A percentile compares a stretch with the other conserved stretches of the same genome.
Evolutionary conservation across 2,888 invertebrate species (phyloP).

Genomic region (Psylliodes chrysocephalus): DNA sequence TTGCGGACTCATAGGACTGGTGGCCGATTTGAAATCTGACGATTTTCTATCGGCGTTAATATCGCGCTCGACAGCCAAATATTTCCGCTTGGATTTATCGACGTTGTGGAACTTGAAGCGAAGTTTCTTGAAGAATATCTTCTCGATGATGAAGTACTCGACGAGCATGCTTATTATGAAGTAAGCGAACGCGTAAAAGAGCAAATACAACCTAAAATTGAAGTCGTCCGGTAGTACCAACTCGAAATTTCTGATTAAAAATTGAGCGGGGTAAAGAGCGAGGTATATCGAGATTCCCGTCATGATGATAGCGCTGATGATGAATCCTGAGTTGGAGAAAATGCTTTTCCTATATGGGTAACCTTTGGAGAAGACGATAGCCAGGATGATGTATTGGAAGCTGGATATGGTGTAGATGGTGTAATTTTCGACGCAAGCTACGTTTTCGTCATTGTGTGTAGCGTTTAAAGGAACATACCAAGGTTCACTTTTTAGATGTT

Average conservation of each 20-base stretch:
- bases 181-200: conserved; percentile 67
- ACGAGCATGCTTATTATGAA: conserved; percentile 70
- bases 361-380: conserved; percentile 90
- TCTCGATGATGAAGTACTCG: conserved; percentile 70
- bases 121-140: conserved; percentile 69
- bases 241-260: conserved; percentile 73
- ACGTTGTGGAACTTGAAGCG: conserved; percentile 68
- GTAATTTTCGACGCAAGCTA: conserved; percentile 83
- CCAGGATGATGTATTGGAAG: conserved; percentile 91
- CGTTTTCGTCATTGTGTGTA: conserved; percentile 67
- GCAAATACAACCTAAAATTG: conserved; percentile 67
- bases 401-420: conserved; percentile 86
- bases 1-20: conserved; percentile 58
- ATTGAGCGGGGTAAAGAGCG: conserved; percentile 72
- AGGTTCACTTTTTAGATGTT: conserved; percentile 71
- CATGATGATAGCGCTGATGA: conserved; percentile 75
- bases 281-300: conserved; percentile 76
- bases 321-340: conserved; percentile 81
- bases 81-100: conserved; percentile 71
- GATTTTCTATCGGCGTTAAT: conserved; percentile 70
- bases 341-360: conserved; percentile 88
- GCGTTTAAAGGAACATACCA: conserved; percentile 68
- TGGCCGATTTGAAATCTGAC: conserved; percentile 64
- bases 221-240: conserved; percentile 73
- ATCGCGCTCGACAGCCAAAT: conserved; percentile 72